Conservation (phyloP, 1,140 invertebrate genomes). For the Apis mellifera region DNA sequence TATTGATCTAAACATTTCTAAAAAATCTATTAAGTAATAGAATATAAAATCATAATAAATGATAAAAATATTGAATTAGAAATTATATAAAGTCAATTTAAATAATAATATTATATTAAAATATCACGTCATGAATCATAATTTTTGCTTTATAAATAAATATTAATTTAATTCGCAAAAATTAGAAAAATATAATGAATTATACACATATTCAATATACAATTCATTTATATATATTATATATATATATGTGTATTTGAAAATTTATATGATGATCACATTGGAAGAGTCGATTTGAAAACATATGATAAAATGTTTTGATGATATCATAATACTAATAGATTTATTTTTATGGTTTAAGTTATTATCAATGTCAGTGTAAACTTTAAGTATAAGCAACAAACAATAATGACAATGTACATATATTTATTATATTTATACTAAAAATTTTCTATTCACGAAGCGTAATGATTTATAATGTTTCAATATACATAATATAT, state of each 20-base stretch:
- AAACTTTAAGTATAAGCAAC: conserved; percentile 42
- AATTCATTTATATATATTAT: conserved; percentile 19
- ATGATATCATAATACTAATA: conserved; percentile 22
- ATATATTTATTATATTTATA: conserved; percentile 33
- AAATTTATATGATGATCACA: conserved; percentile 14
- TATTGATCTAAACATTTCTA: conserved; percentile 8
- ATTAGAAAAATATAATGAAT: background rate
- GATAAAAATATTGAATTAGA: conserved; percentile 12
- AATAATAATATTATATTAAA: background rate
- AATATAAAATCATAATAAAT: conserved; percentile 19
- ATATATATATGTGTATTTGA: background rate
- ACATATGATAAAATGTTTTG: conserved; percentile 10
- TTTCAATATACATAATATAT: conserved; percentile 19
- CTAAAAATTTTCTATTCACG: conserved; percentile 24
- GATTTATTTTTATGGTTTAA: conserved; percentile 23
- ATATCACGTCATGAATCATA: background rate
- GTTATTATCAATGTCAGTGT: conserved; percentile 13
- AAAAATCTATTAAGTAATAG: conserved; percentile 14
- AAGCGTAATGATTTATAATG: conserved; percentile 34
- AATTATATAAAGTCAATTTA: background rate
- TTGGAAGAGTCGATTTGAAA: conserved; percentile 31
- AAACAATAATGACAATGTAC: conserved; percentile 34
- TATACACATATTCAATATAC: background rate
- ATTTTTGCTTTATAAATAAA: background rate
- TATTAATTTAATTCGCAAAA: conserved; percentile 1